Percentiles rank a stretch among this genome's conserved stretches.
Conservation (phyloP, 2,113 vertebrate species). For the Elephas maximus region DNA sequence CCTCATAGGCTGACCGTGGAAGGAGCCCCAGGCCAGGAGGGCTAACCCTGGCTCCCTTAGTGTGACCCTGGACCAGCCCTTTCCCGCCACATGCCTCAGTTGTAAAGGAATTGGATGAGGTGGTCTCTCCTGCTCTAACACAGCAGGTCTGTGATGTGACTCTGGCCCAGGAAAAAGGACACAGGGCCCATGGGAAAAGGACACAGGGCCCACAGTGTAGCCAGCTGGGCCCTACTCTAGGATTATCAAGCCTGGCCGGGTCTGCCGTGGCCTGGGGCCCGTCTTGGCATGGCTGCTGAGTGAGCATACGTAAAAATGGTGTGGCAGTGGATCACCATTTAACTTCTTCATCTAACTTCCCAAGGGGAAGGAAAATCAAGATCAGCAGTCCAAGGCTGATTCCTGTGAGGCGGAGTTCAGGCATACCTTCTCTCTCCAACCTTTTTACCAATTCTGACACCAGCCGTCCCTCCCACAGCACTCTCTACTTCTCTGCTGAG, state of each 20-base stretch:
- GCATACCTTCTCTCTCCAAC: too few species aligned
- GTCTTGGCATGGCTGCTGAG: neutral
- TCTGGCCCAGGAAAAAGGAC: neutral
- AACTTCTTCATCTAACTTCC: too few species aligned
- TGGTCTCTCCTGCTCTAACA: neutral
- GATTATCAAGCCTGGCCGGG: slow-evolving; percentile 5
- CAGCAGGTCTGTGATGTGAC: neutral
- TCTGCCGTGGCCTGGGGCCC: neutral
- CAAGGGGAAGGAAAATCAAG: too few species aligned
- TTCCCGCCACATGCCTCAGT: neutral
- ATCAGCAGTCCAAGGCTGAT: too few species aligned
- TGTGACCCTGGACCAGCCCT: neutral
- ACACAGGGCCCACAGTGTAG: neutral
- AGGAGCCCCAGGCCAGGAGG: neutral
- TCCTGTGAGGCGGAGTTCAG: too few species aligned
- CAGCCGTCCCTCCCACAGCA: too few species aligned
- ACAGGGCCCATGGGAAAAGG: neutral
- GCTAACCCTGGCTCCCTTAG: neutral
- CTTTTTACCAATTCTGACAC: too few species aligned
- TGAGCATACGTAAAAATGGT: neutral
- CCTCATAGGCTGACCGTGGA: neutral
- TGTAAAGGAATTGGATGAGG: neutral
- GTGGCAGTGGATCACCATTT: too few species aligned
- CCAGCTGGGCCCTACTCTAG: neutral
- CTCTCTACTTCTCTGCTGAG: too few species aligned